phyloP scores from a whole-genome alignment of 2,888 invertebrate species.

The Pachymerium ferrugineum region DNA sequence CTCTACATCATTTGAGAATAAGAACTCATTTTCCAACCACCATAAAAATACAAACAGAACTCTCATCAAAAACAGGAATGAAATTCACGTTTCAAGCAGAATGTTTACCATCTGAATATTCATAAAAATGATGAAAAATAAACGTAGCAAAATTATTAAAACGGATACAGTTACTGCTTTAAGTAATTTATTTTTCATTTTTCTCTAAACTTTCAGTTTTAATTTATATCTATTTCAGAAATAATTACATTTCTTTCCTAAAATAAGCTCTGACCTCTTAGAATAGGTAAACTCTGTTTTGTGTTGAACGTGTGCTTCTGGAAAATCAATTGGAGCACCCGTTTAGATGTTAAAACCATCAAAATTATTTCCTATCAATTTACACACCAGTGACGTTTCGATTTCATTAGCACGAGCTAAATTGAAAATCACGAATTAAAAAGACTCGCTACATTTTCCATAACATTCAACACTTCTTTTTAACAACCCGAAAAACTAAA shows the following conservation, averaged over 20 bases:
- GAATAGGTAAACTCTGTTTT: too few relatives aligned
- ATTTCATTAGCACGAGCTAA: neutral
- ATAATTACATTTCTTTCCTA: too few relatives aligned
- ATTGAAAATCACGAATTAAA: neutral
- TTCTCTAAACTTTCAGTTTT: too few relatives aligned
- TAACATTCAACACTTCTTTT: neutral
- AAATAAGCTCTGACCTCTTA: too few relatives aligned
- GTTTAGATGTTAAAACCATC: too few relatives aligned
- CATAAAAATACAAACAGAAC: neutral
- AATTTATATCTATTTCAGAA: too few relatives aligned
- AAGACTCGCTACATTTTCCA: neutral
- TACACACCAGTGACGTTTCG: neutral
- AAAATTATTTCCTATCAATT: too few relatives aligned
- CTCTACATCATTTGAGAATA: too few relatives aligned
- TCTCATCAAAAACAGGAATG: neutral
- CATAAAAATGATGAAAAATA: neutral
- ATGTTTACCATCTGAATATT: neutral
- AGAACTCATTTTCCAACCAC: neutral
- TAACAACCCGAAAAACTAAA: neutral
- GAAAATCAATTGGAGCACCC: too few relatives aligned
- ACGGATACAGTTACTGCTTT: too few relatives aligned
- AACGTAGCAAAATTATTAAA: neutral
- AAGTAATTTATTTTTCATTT: too few relatives aligned
- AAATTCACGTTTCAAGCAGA: neutral
- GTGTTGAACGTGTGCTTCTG: too few relatives aligned